These are phyloP conservation scores for Synanthedon myopaeformis DNA, from an alignment of 2,888 invertebrate species.

Conservation along the genomic window DNA sequence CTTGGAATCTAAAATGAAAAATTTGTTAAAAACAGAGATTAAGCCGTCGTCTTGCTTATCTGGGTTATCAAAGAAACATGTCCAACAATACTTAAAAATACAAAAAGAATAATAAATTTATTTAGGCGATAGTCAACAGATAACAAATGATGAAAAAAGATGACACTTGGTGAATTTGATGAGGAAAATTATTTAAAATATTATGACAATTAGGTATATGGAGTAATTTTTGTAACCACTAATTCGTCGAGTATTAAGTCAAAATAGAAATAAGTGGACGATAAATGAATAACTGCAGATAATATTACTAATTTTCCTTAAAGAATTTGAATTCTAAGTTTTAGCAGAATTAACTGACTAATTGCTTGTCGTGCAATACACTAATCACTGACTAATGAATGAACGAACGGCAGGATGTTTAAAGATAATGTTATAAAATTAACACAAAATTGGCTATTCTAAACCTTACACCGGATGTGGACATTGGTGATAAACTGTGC, in stretches of 20 bases:
- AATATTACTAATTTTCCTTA: slow-evolving; percentile 4
- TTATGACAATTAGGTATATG: too few species aligned
- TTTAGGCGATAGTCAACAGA: slow-evolving; percentile 43
- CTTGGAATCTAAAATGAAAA: slow-evolving; percentile 42
- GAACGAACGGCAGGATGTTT: slow-evolving; percentile 39
- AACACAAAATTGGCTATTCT: slow-evolving; percentile 24
- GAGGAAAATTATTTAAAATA: too few species aligned
- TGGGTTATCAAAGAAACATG: slow-evolving; percentile 47
- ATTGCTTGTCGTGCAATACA: slow-evolving; percentile 13
- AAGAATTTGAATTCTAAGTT: slow-evolving; percentile 4
- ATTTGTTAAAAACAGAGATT: slow-evolving; percentile 62
- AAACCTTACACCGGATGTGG: slow-evolving; percentile 32
- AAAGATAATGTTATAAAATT: slow-evolving; percentile 31
- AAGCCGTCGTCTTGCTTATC: slow-evolving; percentile 66
- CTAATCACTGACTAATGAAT: slow-evolving; percentile 42
- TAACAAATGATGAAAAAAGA: slow-evolving; percentile 26
- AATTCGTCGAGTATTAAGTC: too few species aligned
- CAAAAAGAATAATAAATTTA: slow-evolving; percentile 45
- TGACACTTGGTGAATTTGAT: slow-evolving; percentile 11
- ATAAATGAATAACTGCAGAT: background rate
- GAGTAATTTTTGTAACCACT: too few species aligned
- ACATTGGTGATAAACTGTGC: slow-evolving; percentile 24
- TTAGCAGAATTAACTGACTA: slow-evolving; percentile 15
- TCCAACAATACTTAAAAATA: slow-evolving; percentile 45
- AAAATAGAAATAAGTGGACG: too few species aligned